Evolutionary conservation across 2,888 invertebrate species (phyloP).

Genomic region (Bembecia ichneumoniformis): DNA sequence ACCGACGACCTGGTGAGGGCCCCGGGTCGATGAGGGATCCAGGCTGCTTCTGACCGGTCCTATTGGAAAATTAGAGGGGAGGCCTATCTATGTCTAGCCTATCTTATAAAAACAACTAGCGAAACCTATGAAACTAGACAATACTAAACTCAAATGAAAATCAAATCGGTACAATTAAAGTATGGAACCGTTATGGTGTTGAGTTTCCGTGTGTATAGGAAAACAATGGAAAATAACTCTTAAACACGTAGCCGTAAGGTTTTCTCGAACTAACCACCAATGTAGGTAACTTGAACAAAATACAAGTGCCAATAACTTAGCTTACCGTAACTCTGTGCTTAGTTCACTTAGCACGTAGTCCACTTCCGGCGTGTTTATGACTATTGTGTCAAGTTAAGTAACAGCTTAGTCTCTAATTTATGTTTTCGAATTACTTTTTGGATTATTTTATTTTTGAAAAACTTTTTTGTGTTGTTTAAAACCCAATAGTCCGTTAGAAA

Average conservation of each 20-base stretch:
- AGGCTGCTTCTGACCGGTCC: too few relatives aligned
- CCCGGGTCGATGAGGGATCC: too few relatives aligned
- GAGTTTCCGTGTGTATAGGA: background rate
- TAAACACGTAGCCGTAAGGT: background rate
- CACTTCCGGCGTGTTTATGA: conserved; percentile 12
- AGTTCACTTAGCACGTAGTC: conserved; percentile 11
- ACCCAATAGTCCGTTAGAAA: too few relatives aligned
- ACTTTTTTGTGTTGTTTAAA: too few relatives aligned
- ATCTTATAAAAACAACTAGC: too few relatives aligned
- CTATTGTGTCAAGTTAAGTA: conserved; percentile 9
- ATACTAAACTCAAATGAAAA: background rate
- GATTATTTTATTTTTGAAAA: background rate
- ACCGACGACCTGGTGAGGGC: too few relatives aligned
- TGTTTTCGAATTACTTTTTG: background rate
- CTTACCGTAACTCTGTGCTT: background rate
- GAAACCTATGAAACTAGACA: too few relatives aligned
- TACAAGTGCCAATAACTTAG: background rate
- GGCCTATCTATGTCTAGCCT: too few relatives aligned
- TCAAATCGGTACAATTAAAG: background rate
- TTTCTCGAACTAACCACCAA: background rate
- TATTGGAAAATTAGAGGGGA: too few relatives aligned
- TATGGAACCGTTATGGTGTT: background rate
- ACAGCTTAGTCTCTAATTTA: conserved; percentile 6
- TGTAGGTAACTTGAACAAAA: background rate
- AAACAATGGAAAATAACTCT: background rate